Conservation (phyloP, 2,113 vertebrate species). For the Sapayoa aenigma region DNA sequence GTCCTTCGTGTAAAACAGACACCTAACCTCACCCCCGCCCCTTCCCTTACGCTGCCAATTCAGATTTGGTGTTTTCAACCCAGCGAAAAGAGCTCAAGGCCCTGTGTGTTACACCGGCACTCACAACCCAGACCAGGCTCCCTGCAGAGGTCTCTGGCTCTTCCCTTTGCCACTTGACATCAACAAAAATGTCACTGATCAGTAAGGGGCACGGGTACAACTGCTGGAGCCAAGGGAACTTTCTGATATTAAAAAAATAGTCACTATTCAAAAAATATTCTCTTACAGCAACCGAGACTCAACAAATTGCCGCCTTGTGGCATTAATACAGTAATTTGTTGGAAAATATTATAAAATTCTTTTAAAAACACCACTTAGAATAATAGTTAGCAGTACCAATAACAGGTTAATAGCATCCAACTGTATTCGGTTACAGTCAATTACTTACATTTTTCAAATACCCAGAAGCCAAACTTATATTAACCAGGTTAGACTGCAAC, state of each 20-base stretch:
- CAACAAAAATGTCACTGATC: background rate
- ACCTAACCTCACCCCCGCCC: rapidly evolving
- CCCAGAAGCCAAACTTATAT: background rate
- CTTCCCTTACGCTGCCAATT: background rate
- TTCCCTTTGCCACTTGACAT: background rate
- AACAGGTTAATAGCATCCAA: background rate
- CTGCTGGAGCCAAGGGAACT: background rate
- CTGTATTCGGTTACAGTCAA: background rate
- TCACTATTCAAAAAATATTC: background rate
- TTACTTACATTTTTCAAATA: background rate
- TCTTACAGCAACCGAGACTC: background rate
- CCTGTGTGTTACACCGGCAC: too few species aligned
- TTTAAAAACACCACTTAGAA: background rate
- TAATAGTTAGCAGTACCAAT: background rate
- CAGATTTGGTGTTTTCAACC: background rate
- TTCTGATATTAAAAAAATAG: background rate
- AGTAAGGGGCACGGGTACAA: background rate
- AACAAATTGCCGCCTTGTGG: too few species aligned
- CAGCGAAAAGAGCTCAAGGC: background rate
- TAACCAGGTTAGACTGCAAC: background rate
- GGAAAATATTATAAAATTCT: background rate
- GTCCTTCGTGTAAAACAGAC: background rate
- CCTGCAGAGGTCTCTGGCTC: background rate
- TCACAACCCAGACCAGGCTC: background rate
- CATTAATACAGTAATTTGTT: background rate